These are phyloP conservation scores for Pycnonotus jocosus DNA, from an alignment of 2,113 vertebrate species.

Conservation along the genomic window DNA sequence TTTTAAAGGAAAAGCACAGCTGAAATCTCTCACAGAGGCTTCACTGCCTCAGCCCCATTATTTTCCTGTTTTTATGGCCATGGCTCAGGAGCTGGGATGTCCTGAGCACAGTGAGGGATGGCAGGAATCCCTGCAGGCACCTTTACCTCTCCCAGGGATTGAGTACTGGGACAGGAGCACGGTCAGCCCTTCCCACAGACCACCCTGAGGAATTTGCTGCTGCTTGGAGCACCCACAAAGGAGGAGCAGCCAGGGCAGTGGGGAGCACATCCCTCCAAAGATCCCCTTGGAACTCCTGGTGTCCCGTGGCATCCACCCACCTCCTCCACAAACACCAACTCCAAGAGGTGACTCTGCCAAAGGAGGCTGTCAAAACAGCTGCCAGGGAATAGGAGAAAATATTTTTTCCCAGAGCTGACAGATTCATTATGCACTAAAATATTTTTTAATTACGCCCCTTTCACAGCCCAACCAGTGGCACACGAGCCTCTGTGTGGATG, in stretches of 20 bases:
- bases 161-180: background rate
- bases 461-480: background rate
- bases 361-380: background rate
- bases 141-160: rapidly evolving
- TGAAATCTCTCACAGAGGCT: background rate
- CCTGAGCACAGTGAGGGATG: background rate
- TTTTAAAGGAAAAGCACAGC: background rate
- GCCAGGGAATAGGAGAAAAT: background rate
- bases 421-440: background rate
- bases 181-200: background rate
- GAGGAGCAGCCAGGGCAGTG: background rate
- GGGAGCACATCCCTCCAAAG: background rate
- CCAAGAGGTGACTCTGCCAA: background rate
- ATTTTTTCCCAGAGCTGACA: background rate
- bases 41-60: background rate
- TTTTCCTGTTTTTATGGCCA: background rate
- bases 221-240: background rate
- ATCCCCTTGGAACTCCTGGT: too few species aligned
- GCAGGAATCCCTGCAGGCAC: background rate
- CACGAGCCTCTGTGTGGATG: rapidly evolving
- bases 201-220: background rate
- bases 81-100: background rate
- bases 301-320: rapidly evolving
- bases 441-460: background rate
- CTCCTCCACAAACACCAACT: background rate